Evolutionary conservation across 2,113 vertebrate genomes (phyloP).

Genomic region (Chaetodon auriga): DNA sequence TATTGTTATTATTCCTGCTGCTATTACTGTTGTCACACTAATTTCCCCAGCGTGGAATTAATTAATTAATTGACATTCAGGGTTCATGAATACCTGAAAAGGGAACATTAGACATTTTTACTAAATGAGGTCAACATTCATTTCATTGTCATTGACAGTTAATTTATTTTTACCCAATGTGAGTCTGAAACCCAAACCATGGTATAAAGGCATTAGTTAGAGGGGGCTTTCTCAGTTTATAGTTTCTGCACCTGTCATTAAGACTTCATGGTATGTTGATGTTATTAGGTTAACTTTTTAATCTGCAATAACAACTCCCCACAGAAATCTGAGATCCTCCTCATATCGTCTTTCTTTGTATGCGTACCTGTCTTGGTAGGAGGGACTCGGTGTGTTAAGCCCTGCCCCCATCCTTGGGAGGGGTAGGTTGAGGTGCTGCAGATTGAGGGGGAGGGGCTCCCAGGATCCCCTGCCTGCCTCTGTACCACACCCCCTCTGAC

Average conservation of each 20-base stretch:
- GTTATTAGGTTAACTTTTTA: neutral
- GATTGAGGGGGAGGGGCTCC: slow-evolving; percentile 80
- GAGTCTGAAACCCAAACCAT: too few species aligned
- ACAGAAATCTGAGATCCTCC: neutral
- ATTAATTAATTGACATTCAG: too few species aligned
- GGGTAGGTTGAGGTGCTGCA: slow-evolving; percentile 78
- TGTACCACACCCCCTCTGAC: slow-evolving; percentile 73
- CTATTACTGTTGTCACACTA: too few species aligned
- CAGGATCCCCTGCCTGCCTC: slow-evolving; percentile 76
- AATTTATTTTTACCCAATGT: too few species aligned
- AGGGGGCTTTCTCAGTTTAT: neutral
- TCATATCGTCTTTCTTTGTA: neutral
- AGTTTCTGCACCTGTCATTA: neutral
- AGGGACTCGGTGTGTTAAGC: slow-evolving; percentile 61
- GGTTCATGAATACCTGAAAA: too few species aligned
- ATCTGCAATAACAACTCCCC: too few species aligned
- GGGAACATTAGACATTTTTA: too few species aligned
- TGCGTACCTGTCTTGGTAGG: slow-evolving; percentile 79
- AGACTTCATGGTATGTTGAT: neutral
- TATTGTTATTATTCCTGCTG: too few species aligned
- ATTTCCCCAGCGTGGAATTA: too few species aligned
- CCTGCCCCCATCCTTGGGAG: slow-evolving; percentile 65
- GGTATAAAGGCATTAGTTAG: too few species aligned
- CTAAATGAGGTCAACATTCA: too few species aligned
- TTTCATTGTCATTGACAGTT: too few species aligned